phyloP scores from a whole-genome alignment of 2,113 vertebrate genomes.

The Podiceps cristatus region DNA sequence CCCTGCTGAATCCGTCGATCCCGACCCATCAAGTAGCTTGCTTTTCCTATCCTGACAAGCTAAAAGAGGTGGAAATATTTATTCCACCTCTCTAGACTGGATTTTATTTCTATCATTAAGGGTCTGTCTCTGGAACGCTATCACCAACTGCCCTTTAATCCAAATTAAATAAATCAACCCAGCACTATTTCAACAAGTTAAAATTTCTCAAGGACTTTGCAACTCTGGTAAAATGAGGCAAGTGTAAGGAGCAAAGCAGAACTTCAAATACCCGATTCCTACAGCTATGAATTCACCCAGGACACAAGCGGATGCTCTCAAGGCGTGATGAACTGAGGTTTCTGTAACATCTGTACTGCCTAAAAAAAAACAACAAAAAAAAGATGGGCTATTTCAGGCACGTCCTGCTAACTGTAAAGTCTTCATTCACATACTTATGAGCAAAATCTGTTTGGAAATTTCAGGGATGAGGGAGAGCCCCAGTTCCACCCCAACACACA shows the following conservation, averaged over 20 bases:
- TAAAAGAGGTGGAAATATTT: not conserved
- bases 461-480: not conserved
- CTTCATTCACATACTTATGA: not conserved
- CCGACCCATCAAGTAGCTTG: not conserved
- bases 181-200: not conserved
- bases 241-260: not conserved
- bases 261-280: not conserved
- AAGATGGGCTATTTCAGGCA: not conserved
- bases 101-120: not conserved
- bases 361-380: not conserved
- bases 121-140: not conserved
- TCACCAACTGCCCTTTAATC: not conserved
- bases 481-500: too few relatives aligned
- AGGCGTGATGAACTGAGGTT: not conserved
- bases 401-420: not conserved
- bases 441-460: not conserved
- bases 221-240: not conserved
- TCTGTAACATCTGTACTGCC: not conserved
- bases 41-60: not conserved
- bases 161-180: not conserved
- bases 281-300: not conserved
- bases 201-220: not conserved
- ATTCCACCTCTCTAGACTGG: not conserved
- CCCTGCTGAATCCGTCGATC: not conserved
- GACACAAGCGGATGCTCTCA: not conserved